Conservation (phyloP, 2,113 vertebrate species). For the Petaurus breviceps region DNA sequence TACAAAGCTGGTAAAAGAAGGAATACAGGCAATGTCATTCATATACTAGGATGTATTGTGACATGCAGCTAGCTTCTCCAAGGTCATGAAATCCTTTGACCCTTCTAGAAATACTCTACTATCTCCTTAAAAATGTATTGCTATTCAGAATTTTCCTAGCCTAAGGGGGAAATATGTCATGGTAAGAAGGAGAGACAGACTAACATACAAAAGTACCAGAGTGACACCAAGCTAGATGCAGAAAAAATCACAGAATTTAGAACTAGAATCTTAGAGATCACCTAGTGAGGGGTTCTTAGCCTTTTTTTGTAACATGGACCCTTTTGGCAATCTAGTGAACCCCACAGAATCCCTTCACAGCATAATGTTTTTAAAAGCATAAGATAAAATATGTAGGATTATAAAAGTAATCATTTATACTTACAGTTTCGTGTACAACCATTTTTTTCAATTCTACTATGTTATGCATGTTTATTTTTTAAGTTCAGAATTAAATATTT, state of each 20-base stretch:
- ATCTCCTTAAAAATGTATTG: not conserved
- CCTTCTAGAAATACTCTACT: not conserved
- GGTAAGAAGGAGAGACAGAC: not conserved
- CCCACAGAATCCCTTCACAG: not conserved
- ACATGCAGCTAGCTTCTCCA: not conserved
- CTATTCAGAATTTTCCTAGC: not conserved
- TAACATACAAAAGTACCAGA: not conserved
- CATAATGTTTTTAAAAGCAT: not conserved
- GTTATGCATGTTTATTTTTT: not conserved
- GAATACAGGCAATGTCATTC: not conserved
- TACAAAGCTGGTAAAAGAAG: not conserved
- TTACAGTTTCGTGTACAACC: not conserved
- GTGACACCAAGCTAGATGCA: not conserved
- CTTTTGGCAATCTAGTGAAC: not conserved
- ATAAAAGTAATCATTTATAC: not conserved
- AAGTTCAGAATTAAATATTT: not conserved
- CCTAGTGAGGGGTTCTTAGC: not conserved
- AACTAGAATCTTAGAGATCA: not conserved
- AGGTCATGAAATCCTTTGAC: not conserved
- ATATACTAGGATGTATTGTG: not conserved
- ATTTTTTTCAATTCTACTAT: not conserved
- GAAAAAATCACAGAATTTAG: not conserved
- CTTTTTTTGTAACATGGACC: not conserved
- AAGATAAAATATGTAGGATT: not conserved
- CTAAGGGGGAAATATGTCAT: not conserved